Base-by-base conservation (phyloP, 2,113 vertebrate genomes). In the Setophaga petechia region DNA sequence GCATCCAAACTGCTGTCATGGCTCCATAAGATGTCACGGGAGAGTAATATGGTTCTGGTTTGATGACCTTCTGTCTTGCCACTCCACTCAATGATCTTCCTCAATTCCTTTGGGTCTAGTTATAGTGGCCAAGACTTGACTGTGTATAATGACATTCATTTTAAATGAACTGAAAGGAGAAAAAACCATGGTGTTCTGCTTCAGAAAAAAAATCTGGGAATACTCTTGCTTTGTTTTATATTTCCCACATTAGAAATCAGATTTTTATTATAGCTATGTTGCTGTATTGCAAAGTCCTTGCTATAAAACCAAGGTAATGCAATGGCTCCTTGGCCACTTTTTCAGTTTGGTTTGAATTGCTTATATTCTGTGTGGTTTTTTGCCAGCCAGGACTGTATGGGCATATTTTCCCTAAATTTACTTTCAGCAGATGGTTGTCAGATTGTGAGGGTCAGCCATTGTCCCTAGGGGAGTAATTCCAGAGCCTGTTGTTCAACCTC, bases 11-110 rank as follows among this genome's bases (percentile, higher is more conserved):
- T 96, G 94, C 94, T 97, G 95, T 95, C 95, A 75, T 63, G 76
- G 67, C 82, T 96, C 93, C 58, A 90, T 97, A 95, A 95, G 94
- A 88, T 96, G 91, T 92, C 94, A 95, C 71, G 14, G 63, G 94
- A 95, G 88, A 96, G 90, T 93, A 95, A 96, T 72, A 59, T 69
- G 37, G 59, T 85, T 63, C 85, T 97, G 87, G 84, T 97, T 97
- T 97, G 95, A 97, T 95, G 66, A 97, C 89, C 78, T 93, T 75
- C 77, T 92, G 57, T 84, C 94, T 96, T 97, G 69, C 93, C 94
- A 57, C 68, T 93, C 57, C 35, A 81, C 59, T 55, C 91, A 90
- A 25, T 27, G 81, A 71, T 89, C 77, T 19, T 87, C 72, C 72
- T 71, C 39, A 74, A 19, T 58, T 84, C 76, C 81, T 91, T 58